These are phyloP conservation scores for Seira musarum DNA, from an alignment of 2,888 invertebrate species.

Conservation along the genomic window DNA sequence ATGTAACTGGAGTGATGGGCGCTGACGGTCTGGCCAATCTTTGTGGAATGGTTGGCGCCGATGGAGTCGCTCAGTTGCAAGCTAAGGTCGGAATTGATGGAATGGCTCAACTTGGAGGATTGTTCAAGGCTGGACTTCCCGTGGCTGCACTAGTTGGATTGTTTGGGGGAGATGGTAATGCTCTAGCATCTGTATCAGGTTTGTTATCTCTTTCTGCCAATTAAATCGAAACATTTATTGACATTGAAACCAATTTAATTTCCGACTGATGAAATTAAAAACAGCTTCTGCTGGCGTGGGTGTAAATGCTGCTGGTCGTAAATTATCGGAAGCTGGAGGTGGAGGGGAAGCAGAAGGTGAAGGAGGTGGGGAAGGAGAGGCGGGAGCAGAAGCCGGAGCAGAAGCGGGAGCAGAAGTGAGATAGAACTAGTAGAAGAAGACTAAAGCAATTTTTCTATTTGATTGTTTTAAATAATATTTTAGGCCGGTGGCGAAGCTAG, in stretches of 20 bases:
- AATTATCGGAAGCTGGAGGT: background rate
- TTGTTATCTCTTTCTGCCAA: background rate
- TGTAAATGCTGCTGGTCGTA: background rate
- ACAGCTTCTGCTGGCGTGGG: background rate
- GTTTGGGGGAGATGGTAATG: background rate
- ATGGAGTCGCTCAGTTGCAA: background rate
- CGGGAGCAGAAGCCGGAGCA: too few relatives aligned
- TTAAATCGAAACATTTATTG: background rate
- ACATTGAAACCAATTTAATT: too few relatives aligned
- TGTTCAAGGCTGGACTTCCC: background rate
- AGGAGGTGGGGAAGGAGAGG: too few relatives aligned
- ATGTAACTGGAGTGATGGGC: background rate
- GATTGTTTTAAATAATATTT: too few relatives aligned
- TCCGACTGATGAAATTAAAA: too few relatives aligned
- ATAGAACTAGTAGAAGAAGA: too few relatives aligned
- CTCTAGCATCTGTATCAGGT: background rate
- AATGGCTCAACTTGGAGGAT: background rate
- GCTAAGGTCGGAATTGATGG: background rate
- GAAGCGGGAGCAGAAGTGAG: too few relatives aligned
- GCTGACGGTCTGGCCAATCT: background rate
- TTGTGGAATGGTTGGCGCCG: background rate
- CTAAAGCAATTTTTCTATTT: too few relatives aligned
- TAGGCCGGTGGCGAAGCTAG: too few relatives aligned
- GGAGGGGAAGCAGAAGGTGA: too few relatives aligned
- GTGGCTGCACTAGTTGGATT: background rate